phyloP scores from a whole-genome alignment of 2,113 vertebrate genomes.

The Platichthys stellatus region DNA sequence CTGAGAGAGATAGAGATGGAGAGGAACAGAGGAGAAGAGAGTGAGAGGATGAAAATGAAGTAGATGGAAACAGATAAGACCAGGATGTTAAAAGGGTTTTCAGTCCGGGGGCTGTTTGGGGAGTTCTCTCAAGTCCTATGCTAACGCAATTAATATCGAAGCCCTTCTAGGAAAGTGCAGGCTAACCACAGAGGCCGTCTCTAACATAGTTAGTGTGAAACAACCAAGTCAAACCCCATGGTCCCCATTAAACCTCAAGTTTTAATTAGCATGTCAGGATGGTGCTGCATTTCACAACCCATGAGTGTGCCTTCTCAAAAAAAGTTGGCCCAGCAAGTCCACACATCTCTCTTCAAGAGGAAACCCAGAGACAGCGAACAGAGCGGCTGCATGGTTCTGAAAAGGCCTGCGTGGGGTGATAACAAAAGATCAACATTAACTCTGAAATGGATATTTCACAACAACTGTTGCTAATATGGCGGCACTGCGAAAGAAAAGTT shows the following conservation, averaged over 20 bases:
- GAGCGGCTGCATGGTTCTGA: constrained; percentile 12
- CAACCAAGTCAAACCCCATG: constrained; percentile 68
- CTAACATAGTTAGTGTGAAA: constrained; percentile 75
- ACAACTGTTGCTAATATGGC: constrained; percentile 10
- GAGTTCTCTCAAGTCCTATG: constrained; percentile 73
- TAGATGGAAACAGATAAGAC: constrained; percentile 70
- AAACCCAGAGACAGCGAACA: constrained; percentile 55
- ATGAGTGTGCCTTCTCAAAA: constrained; percentile 21
- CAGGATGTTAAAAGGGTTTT: constrained; percentile 79
- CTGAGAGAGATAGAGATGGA: constrained; percentile 49
- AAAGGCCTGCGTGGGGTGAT: constrained; percentile 26
- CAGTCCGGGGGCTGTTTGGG: constrained; percentile 71
- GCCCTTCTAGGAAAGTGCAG: constrained; percentile 75
- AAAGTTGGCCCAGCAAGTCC: constrained; percentile 28
- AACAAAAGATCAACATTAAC: constrained; percentile 34
- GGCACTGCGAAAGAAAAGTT: constrained; percentile 1
- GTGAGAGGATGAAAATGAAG: constrained; percentile 59
- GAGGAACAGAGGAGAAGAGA: constrained; percentile 24
- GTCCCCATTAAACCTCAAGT: constrained; percentile 71
- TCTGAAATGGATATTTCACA: constrained; percentile 26
- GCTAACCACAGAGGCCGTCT: constrained; percentile 67
- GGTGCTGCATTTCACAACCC: constrained; percentile 57
- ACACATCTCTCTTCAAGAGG: constrained; percentile 42
- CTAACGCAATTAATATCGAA: constrained; percentile 85
- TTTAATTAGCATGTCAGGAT: constrained; percentile 76